Conservation (phyloP, 2,888 invertebrate species). For the Caenorhabditis sp. region DNA sequence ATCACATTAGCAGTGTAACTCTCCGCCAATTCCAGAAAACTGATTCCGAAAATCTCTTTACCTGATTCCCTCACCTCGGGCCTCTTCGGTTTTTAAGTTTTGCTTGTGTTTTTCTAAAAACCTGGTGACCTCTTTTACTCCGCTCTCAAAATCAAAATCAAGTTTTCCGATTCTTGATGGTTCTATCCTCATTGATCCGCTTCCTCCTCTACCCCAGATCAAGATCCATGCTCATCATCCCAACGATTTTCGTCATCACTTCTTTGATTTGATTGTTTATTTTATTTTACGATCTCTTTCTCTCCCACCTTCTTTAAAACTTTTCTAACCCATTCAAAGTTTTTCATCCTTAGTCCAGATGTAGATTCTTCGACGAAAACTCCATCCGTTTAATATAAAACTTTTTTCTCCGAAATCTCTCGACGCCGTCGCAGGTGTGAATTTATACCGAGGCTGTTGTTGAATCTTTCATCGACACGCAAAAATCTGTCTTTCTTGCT, state of each 20-base stretch:
- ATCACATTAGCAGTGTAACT: too few relatives aligned
- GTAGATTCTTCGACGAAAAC: neutral
- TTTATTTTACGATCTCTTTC: constrained; percentile 17
- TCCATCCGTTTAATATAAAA: constrained; percentile 52
- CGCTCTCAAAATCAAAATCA: too few relatives aligned
- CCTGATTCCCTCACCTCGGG: too few relatives aligned
- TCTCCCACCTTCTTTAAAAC: neutral
- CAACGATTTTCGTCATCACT: constrained; percentile 29
- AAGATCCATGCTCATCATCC: constrained; percentile 12
- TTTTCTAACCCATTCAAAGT: constrained; percentile 28
- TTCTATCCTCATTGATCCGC: neutral
- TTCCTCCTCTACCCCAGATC: constrained; percentile 10
- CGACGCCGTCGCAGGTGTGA: constrained; percentile 44
- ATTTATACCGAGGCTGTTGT: constrained; percentile 16
- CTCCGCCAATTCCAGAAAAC: too few relatives aligned
- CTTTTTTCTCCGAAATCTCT: constrained; percentile 24
- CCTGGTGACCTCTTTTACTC: too few relatives aligned
- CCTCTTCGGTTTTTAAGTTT: too few relatives aligned
- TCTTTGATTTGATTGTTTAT: constrained; percentile 27
- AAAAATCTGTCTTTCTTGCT: neutral
- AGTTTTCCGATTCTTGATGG: neutral
- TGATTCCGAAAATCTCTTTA: too few relatives aligned
- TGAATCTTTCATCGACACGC: constrained; percentile 62
- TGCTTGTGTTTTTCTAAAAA: too few relatives aligned
- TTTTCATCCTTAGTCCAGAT: constrained; percentile 35